A percentile compares a stretch with the other conserved stretches of the same genome.
These are phyloP conservation scores for Amphiprion ocellaris DNA, from an alignment of 2,113 vertebrate species.

Conservation along the genomic window DNA sequence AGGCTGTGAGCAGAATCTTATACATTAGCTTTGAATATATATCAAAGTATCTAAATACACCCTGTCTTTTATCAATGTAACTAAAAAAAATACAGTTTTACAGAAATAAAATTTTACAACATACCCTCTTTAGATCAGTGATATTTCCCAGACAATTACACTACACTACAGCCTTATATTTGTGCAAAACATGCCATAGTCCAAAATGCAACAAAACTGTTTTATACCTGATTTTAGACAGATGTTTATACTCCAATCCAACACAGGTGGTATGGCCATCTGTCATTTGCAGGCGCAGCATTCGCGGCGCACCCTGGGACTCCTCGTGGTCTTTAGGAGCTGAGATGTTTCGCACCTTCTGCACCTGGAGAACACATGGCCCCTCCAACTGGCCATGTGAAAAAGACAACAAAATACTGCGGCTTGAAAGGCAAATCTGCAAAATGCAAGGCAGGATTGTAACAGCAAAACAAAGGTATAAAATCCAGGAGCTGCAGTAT, in stretches of 20 bases:
- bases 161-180: not conserved
- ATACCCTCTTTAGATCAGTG: no score
- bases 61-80: constrained; percentile 8
- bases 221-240: constrained; percentile 94
- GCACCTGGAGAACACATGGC: constrained; percentile 96
- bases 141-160: not conserved
- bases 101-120: not conserved
- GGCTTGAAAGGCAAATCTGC: constrained; percentile 2
- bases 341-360: constrained; percentile 94
- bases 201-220: constrained; percentile 17
- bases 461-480: not conserved
- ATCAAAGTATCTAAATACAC: not conserved
- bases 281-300: constrained; percentile 97
- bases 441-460: not conserved
- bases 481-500: not conserved
- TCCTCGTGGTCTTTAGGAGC: constrained; percentile 96
- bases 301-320: constrained; percentile 94
- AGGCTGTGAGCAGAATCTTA: constrained; percentile 21
- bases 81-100: not conserved
- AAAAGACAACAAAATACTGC: constrained; percentile 30
- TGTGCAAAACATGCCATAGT: not conserved
- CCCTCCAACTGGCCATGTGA: constrained; percentile 90
- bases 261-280: constrained; percentile 94
- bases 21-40: constrained; percentile 21
- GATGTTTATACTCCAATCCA: constrained; percentile 91